phyloP scores from a whole-genome alignment of 2,797 vertebrate species.

The Tenualosa thibaudeaui region DNA sequence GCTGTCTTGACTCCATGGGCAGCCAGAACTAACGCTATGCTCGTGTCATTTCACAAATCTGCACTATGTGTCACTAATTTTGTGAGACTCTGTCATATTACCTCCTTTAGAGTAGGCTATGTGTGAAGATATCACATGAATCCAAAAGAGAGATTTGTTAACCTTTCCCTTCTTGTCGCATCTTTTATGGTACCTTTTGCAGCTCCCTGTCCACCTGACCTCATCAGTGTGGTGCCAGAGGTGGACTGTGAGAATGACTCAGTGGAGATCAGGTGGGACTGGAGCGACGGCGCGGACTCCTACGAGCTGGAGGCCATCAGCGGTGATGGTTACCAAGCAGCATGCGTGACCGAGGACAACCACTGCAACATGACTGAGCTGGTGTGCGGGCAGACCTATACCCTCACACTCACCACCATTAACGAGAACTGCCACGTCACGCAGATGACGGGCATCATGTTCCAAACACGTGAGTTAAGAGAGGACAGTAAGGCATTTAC shows the following conservation, averaged over 20 bases:
- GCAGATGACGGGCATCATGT: conserved; percentile 40
- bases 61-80: too few relatives aligned
- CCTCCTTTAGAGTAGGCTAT: too few relatives aligned
- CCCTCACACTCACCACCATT: conserved; percentile 59
- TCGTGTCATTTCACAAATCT: too few relatives aligned
- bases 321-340: conserved; percentile 47
- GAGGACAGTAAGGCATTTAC: not conserved
- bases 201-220: conserved; percentile 68
- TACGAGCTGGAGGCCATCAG: conserved; percentile 61
- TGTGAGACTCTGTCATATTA: too few relatives aligned
- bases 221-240: conserved; percentile 42
- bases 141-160: not conserved
- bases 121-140: not conserved
- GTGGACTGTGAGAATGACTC: conserved; percentile 64
- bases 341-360: conserved; percentile 52
- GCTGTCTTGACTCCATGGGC: too few relatives aligned
- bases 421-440: conserved; percentile 56
- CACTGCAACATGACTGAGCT: conserved; percentile 65
- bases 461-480: conserved; percentile 71
- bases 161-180: not conserved
- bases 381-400: conserved; percentile 70
- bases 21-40: too few relatives aligned
- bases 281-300: conserved; percentile 52
- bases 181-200: conserved; percentile 29
- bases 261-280: conserved; percentile 64